These are phyloP conservation scores for Tubiluchus corallicola DNA, from an alignment of 2,888 invertebrate species.

Conservation along the genomic window DNA sequence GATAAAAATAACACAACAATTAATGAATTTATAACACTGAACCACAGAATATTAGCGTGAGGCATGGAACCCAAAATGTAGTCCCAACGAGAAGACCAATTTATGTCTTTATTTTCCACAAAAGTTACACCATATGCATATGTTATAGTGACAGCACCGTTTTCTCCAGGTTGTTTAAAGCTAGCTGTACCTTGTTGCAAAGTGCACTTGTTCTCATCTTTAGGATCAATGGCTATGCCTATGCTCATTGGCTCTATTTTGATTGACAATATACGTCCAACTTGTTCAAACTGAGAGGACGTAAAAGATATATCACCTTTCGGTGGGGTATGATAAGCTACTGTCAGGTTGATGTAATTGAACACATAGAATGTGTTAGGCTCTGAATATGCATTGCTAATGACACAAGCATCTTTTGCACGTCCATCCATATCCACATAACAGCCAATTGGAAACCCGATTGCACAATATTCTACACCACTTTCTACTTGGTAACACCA, in stretches of 20 bases:
- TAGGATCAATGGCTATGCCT: too few species aligned
- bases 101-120: constrained; percentile 35
- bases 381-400: too few species aligned
- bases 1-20: constrained; percentile 91
- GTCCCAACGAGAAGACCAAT: constrained; percentile 99
- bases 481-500: constrained; percentile 55
- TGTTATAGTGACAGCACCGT: too few species aligned
- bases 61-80: constrained; percentile 96
- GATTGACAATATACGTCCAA: constrained; percentile 58
- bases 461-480: constrained; percentile 50
- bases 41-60: constrained; percentile 97
- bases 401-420: constrained; percentile 34
- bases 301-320: too few species aligned
- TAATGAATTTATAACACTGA: constrained; percentile 89
- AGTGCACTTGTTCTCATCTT: too few species aligned
- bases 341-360: constrained; percentile 84
- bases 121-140: too few species aligned
- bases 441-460: constrained; percentile 96
- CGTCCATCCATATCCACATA: constrained; percentile 44
- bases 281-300: constrained; percentile 51
- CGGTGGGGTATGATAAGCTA: constrained; percentile 73
- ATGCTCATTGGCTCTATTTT: too few species aligned
- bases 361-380: too few species aligned
- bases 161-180: too few species aligned
- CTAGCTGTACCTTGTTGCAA: too few species aligned